These are phyloP conservation scores for Euphydryas editha DNA, from an alignment of 2,888 invertebrate genomes.

Conservation along the genomic window DNA sequence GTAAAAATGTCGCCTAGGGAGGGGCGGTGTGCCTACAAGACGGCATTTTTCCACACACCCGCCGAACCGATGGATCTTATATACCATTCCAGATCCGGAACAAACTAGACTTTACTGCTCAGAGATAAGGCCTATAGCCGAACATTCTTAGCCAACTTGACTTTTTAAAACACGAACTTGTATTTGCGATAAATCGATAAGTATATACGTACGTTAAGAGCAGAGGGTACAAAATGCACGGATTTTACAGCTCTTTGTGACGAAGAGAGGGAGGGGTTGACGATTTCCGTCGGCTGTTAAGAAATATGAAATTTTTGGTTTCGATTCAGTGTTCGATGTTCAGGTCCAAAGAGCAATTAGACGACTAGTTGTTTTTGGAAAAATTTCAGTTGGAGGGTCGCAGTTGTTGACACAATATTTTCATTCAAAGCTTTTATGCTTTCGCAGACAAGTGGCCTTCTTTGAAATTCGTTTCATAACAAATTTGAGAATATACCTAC, in stretches of 20 bases:
- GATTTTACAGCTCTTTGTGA: slow-evolving; percentile 76
- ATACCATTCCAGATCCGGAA: slow-evolving; percentile 50
- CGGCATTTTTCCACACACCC: slow-evolving; percentile 76
- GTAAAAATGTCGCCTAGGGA: slow-evolving; percentile 77
- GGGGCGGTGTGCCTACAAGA: slow-evolving; percentile 77
- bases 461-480: not conserved
- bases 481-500: not conserved
- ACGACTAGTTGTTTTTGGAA: slow-evolving; percentile 7
- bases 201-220: slow-evolving; percentile 70
- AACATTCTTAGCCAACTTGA: slow-evolving; percentile 46
- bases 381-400: slow-evolving; percentile 8
- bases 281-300: slow-evolving; percentile 66
- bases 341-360: slow-evolving; percentile 27
- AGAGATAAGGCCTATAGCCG: slow-evolving; percentile 45
- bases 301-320: slow-evolving; percentile 67
- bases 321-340: slow-evolving; percentile 50
- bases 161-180: slow-evolving; percentile 71
- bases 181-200: slow-evolving; percentile 81
- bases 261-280: slow-evolving; percentile 63
- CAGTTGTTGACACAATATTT: slow-evolving; percentile 7
- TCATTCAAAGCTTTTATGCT: slow-evolving; percentile 6
- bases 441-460: not conserved
- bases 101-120: slow-evolving; percentile 53
- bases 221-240: slow-evolving; percentile 78
- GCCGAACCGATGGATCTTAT: slow-evolving; percentile 64